Conservation (phyloP, 1,140 invertebrate genomes). For the Ephestia elutella region DNA sequence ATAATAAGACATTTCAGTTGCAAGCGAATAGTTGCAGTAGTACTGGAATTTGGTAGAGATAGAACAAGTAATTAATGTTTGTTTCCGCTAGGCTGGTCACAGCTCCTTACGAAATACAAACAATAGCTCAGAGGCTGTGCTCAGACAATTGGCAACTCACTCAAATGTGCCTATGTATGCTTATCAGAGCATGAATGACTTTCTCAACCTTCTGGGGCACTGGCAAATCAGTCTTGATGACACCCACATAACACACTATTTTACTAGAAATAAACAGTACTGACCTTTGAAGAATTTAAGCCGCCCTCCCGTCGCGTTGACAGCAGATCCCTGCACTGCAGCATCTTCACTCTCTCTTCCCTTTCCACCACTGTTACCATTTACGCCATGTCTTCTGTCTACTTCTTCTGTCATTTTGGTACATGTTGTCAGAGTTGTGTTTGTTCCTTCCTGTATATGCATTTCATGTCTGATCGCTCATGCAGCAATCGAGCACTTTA, state of each 20-base stretch:
- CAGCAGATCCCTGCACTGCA: constrained; percentile 49
- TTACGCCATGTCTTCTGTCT: constrained; percentile 78
- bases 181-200: constrained; percentile 75
- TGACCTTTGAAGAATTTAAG: constrained; percentile 79
- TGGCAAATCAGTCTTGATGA: not conserved
- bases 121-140: constrained; percentile 58
- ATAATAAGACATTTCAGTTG: too few relatives aligned
- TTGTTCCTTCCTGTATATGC: constrained; percentile 74
- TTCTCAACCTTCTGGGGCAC: constrained; percentile 52
- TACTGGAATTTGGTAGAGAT: not conserved
- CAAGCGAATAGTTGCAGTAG: too few relatives aligned
- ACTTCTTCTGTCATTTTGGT: constrained; percentile 79
- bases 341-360: constrained; percentile 54
- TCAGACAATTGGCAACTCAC: constrained; percentile 57
- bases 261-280: constrained; percentile 17
- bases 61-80: constrained; percentile 19
- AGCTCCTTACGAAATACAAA: constrained; percentile 59
- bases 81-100: constrained; percentile 34
- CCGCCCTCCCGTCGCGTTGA: constrained; percentile 70
- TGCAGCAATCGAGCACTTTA: constrained; percentile 57
- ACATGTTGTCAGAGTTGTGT: constrained; percentile 78
- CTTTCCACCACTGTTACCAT: constrained; percentile 76
- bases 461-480: constrained; percentile 73
- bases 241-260: not conserved
- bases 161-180: constrained; percentile 60